phyloP scores from a whole-genome alignment of 37 sponge, comb jelly and placozoan species.

The Aphrocallistes beatrix region DNA sequence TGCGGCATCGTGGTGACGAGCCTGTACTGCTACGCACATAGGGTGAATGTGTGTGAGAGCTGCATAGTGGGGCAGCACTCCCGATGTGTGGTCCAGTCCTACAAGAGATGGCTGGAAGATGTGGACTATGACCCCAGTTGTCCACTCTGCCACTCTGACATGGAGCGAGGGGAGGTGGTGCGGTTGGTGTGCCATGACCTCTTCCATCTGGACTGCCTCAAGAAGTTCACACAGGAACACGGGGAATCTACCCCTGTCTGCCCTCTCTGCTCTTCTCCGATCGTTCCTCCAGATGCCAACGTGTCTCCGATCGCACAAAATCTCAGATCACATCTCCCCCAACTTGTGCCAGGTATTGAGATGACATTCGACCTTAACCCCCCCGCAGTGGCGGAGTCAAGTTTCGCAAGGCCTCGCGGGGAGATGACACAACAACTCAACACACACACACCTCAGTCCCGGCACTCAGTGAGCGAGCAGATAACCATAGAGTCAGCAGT shows the following conservation, averaged over 20 bases:
- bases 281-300: not conserved
- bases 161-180: conserved; percentile 51
- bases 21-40: conserved; percentile 87
- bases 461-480: not conserved
- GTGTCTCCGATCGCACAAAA: not conserved
- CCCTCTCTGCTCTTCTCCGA: not conserved
- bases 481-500: not conserved
- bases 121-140: conserved; percentile 69
- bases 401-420: not conserved
- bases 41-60: conserved; percentile 91
- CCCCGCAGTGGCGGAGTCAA: not conserved
- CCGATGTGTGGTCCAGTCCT: conserved; percentile 81
- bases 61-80: conserved; percentile 73
- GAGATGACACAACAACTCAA: not conserved
- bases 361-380: not conserved
- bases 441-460: not conserved
- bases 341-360: not conserved
- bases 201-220: not conserved
- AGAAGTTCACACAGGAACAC: not conserved
- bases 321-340: not conserved
- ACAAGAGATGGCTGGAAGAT: conserved; percentile 90
- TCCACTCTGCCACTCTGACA: conserved; percentile 46
- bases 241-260: not conserved
- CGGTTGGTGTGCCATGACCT: conserved; percentile 46
- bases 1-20: conserved; percentile 78